Conservation (phyloP, 2,797 vertebrate species). For the Masticophis lateralis region DNA sequence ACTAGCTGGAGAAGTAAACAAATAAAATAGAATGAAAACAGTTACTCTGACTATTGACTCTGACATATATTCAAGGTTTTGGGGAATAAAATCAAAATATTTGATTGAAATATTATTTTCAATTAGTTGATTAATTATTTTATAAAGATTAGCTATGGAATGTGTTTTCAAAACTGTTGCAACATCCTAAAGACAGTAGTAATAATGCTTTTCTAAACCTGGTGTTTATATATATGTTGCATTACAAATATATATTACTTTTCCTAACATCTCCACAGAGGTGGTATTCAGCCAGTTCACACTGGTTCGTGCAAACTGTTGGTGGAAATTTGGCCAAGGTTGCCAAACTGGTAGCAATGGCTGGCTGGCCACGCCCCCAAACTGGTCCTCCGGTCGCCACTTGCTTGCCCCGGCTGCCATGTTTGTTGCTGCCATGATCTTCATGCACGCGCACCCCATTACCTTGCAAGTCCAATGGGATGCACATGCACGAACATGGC, state of each 20-base stretch:
- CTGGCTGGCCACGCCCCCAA: no score
- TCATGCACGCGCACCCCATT: no score
- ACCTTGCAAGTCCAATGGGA: no score
- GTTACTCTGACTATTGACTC: neutral
- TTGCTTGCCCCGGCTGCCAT: no score
- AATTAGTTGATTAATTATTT: neutral
- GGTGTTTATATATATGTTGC: neutral
- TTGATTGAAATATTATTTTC: neutral
- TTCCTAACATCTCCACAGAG: neutral
- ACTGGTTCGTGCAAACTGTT: no score
- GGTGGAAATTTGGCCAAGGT: no score
- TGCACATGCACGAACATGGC: no score
- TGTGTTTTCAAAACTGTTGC: neutral
- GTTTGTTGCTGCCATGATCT: no score
- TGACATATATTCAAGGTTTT: neutral
- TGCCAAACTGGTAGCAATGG: no score
- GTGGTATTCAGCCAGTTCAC: no score
- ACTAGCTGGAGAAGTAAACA: neutral
- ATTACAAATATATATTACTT: neutral
- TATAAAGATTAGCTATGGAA: neutral
- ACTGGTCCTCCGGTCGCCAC: no score
- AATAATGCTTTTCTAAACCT: neutral
- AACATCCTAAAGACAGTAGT: neutral
- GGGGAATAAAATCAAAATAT: neutral
- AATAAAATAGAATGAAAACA: neutral